Base-by-base conservation (phyloP, 2,113 vertebrate species). In the Candoia aspera region DNA sequence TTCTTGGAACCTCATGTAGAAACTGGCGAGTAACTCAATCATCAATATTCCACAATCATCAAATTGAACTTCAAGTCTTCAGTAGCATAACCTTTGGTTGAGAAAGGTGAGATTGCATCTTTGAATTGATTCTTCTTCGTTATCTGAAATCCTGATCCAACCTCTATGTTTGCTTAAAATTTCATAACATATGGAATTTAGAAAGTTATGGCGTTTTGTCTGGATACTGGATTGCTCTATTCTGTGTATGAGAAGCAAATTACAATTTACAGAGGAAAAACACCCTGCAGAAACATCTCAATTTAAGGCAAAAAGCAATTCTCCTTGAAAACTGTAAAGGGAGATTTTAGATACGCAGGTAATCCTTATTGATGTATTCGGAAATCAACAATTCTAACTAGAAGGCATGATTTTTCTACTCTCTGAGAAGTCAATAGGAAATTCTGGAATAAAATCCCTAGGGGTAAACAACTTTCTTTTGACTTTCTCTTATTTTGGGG, bases 381-480 rank as follows among this genome's bases (percentile, higher is more conserved):
- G 85, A 87, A 90, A 79, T 93, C 94, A 62, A 84, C 0, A 73
- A 93, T 94, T 94, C 92, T 91, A 87, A 91, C 84, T 49, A 33
- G 94, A 73, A 92, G 92, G 37, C 57, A 83, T 59, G 91, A 1
- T 33, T 89, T 91, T 83, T 54, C 90, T 93, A 17, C 62, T 19
- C 91, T 24, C 64, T 9, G 89, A 94, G 90, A 94, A 95, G 95
- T 93, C 86, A 92, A 91, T 87, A 91, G 33, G 37, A 29, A 92
- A 92, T 92, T 93, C 84, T 90, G 90, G 13, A 26, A 87, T 84
- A 90, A 57, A 79, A 59, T 84, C 68, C 42, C 68, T 23, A 37
- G 46, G 29, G n/a, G 68, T 79, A 88, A 88, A 54, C 1, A 88
- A 59, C 55, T 88, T 87, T 54, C 15, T 79, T 87, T 91, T 79